Conservation (phyloP, 2,888 invertebrate genomes). For the Monopis laevigella region DNA sequence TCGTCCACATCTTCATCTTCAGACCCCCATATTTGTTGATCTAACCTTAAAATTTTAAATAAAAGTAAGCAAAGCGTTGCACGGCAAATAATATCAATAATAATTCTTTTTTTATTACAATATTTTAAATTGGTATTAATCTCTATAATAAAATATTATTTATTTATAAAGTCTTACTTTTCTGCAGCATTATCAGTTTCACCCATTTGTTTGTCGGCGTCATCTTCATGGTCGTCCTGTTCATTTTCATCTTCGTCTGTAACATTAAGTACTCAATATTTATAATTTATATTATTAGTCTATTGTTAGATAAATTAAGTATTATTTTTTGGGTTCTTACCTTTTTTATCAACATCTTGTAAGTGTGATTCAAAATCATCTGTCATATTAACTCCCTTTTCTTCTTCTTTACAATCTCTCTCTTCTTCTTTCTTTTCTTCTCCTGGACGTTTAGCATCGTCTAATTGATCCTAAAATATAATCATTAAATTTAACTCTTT, state of each 20-base stretch:
- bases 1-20: constrained; percentile 76
- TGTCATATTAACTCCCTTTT: constrained; percentile 94
- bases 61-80: too few relatives aligned
- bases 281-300: background rate
- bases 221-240: constrained; percentile 75
- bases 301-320: background rate
- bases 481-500: too few relatives aligned
- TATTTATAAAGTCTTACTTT: constrained; percentile 60
- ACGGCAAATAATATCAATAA: background rate
- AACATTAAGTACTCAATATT: too few relatives aligned
- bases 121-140: constrained; percentile 1
- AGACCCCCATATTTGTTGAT: constrained; percentile 85
- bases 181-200: constrained; percentile 90
- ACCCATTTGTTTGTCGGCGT: constrained; percentile 96
- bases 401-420: constrained; percentile 85
- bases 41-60: constrained; percentile 46
- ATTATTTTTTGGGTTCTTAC: constrained; percentile 31
- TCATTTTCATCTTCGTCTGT: constrained; percentile 68
- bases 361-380: constrained; percentile 93
- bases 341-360: constrained; percentile 79
- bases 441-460: constrained; percentile 83
- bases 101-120: too few relatives aligned
- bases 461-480: constrained; percentile 82
- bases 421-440: constrained; percentile 81
- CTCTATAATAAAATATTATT: background rate